Evolutionary conservation across 2,797 vertebrate species (phyloP).

Genomic region (Hybognathus amarus): DNA sequence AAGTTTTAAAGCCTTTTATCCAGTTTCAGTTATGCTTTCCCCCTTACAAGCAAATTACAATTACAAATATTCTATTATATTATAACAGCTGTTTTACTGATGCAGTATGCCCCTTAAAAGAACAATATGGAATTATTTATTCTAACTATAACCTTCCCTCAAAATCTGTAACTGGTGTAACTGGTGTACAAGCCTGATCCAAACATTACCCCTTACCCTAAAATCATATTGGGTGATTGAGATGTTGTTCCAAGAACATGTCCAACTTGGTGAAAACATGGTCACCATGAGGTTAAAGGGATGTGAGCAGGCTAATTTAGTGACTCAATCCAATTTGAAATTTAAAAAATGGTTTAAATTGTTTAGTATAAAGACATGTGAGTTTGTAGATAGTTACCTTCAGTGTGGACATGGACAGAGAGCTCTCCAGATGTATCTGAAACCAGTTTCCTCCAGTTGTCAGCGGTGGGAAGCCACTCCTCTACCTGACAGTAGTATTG

Average conservation of each 20-base stretch:
- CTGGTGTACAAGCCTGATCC: neutral
- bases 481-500: slow-evolving; percentile 81
- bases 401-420: slow-evolving; percentile 21
- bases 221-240: too few relatives aligned
- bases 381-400: slow-evolving; percentile 37
- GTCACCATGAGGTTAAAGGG: neutral
- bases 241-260: neutral
- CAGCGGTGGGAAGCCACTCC: slow-evolving; percentile 78
- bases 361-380: neutral
- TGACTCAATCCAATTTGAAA: neutral
- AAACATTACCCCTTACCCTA: neutral
- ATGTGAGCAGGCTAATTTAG: neutral
- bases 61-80: neutral
- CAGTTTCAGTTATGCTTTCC: neutral
- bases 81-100: neutral
- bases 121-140: neutral
- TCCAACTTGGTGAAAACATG: neutral
- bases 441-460: slow-evolving; percentile 74
- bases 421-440: slow-evolving; percentile 73
- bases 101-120: neutral
- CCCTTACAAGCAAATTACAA: neutral
- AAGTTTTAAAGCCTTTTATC: neutral
- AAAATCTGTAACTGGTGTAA: neutral
- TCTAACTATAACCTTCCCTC: neutral
- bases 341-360: neutral